phyloP scores from a whole-genome alignment of 2,888 invertebrate genomes.

The Leptogaster cylindrica region DNA sequence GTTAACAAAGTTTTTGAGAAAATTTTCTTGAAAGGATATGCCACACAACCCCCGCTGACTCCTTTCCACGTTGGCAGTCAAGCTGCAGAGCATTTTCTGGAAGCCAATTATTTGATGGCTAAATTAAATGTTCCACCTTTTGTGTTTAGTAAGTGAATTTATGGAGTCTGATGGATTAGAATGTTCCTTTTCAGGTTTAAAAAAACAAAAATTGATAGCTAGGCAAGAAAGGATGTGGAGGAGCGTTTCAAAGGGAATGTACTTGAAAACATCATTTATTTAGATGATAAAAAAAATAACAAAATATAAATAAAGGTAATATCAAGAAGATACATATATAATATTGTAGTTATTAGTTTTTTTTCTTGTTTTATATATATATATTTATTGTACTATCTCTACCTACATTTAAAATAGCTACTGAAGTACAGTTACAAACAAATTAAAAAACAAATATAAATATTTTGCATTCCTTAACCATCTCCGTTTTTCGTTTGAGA shows the following conservation, averaged over 20 bases:
- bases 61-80: not conserved
- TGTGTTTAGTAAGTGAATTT: not conserved
- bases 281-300: too few species aligned
- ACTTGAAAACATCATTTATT: too few species aligned
- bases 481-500: too few species aligned
- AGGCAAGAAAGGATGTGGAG: too few species aligned
- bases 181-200: too few species aligned
- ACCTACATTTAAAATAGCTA: not conserved
- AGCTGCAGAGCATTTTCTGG: not conserved
- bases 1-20: constrained; percentile 40
- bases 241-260: too few species aligned
- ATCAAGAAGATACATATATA: too few species aligned
- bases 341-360: not conserved
- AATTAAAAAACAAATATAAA: too few species aligned
- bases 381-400: not conserved
- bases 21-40: constrained; percentile 19
- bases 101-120: constrained; percentile 9
- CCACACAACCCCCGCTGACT: not conserved
- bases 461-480: too few species aligned
- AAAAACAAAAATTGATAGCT: too few species aligned
- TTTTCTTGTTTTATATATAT: not conserved
- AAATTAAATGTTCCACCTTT: not conserved
- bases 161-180: too few species aligned
- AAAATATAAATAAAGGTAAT: too few species aligned
- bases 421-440: not conserved